phyloP scores from a whole-genome alignment of 2,888 invertebrate genomes.

The Drosophila falleni region DNA sequence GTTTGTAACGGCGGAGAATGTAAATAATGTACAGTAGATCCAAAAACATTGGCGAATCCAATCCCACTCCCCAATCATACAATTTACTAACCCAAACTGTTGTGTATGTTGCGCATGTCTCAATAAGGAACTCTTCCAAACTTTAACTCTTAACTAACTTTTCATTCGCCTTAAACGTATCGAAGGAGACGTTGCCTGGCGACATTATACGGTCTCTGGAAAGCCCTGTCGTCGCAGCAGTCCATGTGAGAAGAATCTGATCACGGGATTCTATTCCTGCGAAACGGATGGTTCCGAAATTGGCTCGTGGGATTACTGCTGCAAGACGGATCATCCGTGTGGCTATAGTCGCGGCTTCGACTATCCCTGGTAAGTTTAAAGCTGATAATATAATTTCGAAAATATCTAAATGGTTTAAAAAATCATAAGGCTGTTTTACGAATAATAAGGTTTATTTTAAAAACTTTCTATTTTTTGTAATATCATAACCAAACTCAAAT shows the following conservation, averaged over 20 bases:
- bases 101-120: constrained; percentile 25
- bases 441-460: too few relatives aligned
- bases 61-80: constrained; percentile 1
- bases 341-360: constrained; percentile 93
- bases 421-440: too few relatives aligned
- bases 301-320: constrained; percentile 94
- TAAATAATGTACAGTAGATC: constrained; percentile 50
- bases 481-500: too few relatives aligned
- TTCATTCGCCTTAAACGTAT: constrained; percentile 67
- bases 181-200: constrained; percentile 88
- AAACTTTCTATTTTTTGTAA: too few relatives aligned
- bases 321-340: constrained; percentile 92
- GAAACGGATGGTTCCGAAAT: constrained; percentile 90
- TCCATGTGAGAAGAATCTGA: constrained; percentile 89
- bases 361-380: constrained; percentile 90
- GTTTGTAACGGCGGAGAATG: constrained; percentile 60
- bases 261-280: constrained; percentile 94
- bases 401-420: too few relatives aligned
- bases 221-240: constrained; percentile 91
- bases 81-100: constrained; percentile 41
- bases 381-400: too few relatives aligned
- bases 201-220: constrained; percentile 92
- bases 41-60: constrained; percentile 58
- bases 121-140: constrained; percentile 3
- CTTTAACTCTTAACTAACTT: constrained; percentile 44